Conservation (phyloP, 2,113 vertebrate species). For the Notothenia coriiceps region DNA sequence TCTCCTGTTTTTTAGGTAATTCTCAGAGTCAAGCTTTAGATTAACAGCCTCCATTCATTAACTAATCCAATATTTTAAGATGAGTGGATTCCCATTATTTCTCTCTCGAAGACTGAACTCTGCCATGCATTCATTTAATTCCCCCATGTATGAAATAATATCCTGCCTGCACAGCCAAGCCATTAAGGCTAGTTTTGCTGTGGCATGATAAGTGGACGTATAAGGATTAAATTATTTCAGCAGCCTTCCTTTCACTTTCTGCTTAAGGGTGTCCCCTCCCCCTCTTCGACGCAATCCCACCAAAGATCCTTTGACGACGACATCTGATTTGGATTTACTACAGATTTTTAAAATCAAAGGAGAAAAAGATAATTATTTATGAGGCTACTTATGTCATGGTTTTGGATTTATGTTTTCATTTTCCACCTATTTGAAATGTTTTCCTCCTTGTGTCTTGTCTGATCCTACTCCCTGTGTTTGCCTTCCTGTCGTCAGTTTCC, state of each 20-base stretch:
- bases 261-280: conserved; percentile 45
- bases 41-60: conserved; percentile 59
- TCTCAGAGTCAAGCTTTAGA: conserved; percentile 36
- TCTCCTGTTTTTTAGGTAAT: conserved; percentile 4
- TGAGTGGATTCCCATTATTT: conserved; percentile 60
- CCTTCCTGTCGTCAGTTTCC: too few species aligned
- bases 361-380: conserved; percentile 23
- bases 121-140: conserved; percentile 60
- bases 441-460: too few species aligned
- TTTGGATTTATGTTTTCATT: too few species aligned
- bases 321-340: conserved; percentile 19
- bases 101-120: conserved; percentile 55
- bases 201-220: conserved; percentile 64
- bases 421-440: too few species aligned
- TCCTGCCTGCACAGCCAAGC: conserved; percentile 53
- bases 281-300: conserved; percentile 40
- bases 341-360: conserved; percentile 40
- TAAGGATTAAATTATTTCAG: conserved; percentile 71
- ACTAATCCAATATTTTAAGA: conserved; percentile 69
- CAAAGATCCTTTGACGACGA: conserved; percentile 45
- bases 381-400: not conserved
- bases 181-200: conserved; percentile 59
- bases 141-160: conserved; percentile 70
- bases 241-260: conserved; percentile 57
- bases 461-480: too few species aligned